Percentiles rank a stretch among this genome's conserved stretches.
These are phyloP conservation scores for Melanostoma mellinum DNA, from an alignment of 2,888 invertebrate genomes.

Conservation along the genomic window DNA sequence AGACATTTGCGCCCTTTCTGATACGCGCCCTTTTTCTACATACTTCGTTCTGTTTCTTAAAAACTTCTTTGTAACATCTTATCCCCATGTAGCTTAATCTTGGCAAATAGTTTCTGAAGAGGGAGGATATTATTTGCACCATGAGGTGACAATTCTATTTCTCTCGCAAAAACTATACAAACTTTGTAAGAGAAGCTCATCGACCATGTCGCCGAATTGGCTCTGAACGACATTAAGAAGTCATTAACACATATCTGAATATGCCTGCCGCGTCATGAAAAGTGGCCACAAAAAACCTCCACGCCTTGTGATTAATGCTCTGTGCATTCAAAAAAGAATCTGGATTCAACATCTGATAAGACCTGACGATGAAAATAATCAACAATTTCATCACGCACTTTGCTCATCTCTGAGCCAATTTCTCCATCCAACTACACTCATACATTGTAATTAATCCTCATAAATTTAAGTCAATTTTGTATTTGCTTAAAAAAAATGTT, in stretches of 20 bases:
- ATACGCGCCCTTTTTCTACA: too few species aligned
- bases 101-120: too few species aligned
- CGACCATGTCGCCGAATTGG: background rate
- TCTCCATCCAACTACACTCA: slow-evolving; percentile 1
- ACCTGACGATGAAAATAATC: slow-evolving; percentile 10
- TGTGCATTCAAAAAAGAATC: background rate
- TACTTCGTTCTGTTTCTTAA: too few species aligned
- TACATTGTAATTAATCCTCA: slow-evolving; percentile 56
- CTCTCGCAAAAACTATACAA: too few species aligned
- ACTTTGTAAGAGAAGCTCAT: background rate
- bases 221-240: background rate
- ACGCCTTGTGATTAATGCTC: background rate
- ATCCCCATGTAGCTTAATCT: too few species aligned
- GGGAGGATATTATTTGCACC: too few species aligned
- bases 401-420: slow-evolving; percentile 48
- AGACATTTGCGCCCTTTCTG: too few species aligned
- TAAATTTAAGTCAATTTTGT: slow-evolving; percentile 53
- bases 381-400: slow-evolving; percentile 56
- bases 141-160: too few species aligned
- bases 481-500: slow-evolving; percentile 11
- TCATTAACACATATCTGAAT: background rate
- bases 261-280: background rate
- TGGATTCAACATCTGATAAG: slow-evolving; percentile 10
- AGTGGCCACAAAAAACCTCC: background rate
- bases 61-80: too few species aligned